Percentiles rank a stretch among this genome's conserved stretches.
These are phyloP conservation scores for Phasia obesa DNA, from an alignment of 2,888 invertebrate species.

Conservation along the genomic window DNA sequence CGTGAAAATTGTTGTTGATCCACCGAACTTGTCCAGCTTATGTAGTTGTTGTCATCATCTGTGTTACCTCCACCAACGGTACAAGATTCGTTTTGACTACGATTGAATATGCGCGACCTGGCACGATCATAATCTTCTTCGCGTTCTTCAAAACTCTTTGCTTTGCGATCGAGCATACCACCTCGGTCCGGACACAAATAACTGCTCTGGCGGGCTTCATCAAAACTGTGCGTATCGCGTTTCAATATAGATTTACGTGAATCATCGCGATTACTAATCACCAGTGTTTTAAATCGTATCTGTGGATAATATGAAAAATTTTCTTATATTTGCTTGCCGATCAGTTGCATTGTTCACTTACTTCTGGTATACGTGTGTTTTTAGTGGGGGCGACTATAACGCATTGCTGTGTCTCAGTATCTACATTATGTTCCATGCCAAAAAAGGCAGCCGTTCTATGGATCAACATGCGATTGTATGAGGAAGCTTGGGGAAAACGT, in stretches of 20 bases:
- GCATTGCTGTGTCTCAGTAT: conserved; percentile 89
- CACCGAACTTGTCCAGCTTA: conserved; percentile 75
- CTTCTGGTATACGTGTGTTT: conserved; percentile 82
- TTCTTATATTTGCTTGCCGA: not conserved
- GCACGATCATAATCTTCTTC: conserved; percentile 95
- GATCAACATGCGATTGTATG: conserved; percentile 97
- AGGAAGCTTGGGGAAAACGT: conserved; percentile 95
- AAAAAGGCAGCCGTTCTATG: conserved; percentile 97
- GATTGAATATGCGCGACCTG: conserved; percentile 90
- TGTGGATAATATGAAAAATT: conserved; percentile 75
- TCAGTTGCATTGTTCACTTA: conserved; percentile 69
- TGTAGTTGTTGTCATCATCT: conserved; percentile 74
- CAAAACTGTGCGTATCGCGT: conserved; percentile 90
- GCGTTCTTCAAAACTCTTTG: conserved; percentile 95
- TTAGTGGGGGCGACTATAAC: conserved; percentile 92
- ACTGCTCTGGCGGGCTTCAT: conserved; percentile 85
- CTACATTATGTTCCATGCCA: conserved; percentile 96
- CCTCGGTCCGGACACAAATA: conserved; percentile 86
- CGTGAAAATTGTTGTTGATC: conserved; percentile 74
- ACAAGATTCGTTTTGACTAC: conserved; percentile 73
- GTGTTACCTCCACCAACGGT: conserved; percentile 72
- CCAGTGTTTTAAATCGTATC: conserved; percentile 87
- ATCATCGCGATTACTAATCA: conserved; percentile 88
- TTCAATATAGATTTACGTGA: conserved; percentile 91
- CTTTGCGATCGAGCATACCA: conserved; percentile 86